phyloP scores from a whole-genome alignment of 2,113 vertebrate species.

The Nestor notabilis region DNA sequence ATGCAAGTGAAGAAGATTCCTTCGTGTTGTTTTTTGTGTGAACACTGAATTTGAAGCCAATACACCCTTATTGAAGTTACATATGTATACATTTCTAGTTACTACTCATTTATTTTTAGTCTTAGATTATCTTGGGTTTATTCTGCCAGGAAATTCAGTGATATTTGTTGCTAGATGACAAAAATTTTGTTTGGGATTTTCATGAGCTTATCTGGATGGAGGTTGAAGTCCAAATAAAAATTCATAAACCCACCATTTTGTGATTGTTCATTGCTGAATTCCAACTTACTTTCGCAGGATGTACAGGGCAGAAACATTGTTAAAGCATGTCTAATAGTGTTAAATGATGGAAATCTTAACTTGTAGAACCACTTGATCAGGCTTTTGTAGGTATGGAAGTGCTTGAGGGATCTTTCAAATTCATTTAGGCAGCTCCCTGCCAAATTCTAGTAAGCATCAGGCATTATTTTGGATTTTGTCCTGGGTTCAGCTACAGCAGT shows the following conservation, averaged over 20 bases:
- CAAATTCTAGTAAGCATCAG: neutral
- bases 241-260: neutral
- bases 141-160: neutral
- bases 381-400: neutral
- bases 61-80: neutral
- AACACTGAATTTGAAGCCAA: neutral
- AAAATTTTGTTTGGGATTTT: neutral
- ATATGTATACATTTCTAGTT: neutral
- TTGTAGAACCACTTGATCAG: neutral
- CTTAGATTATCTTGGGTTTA: neutral
- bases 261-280: neutral
- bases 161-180: neutral
- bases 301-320: neutral
- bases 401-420: neutral
- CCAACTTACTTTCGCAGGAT: neutral
- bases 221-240: neutral
- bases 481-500: neutral
- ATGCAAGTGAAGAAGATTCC: neutral
- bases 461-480: neutral
- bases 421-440: neutral
- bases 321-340: neutral
- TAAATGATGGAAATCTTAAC: neutral
- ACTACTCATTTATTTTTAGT: neutral
- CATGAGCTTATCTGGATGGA: neutral
- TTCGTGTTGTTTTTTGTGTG: fast-evolving